Evolutionary conservation across 2,113 vertebrate species (phyloP).

Genomic region (Tonatia bakeri): DNA sequence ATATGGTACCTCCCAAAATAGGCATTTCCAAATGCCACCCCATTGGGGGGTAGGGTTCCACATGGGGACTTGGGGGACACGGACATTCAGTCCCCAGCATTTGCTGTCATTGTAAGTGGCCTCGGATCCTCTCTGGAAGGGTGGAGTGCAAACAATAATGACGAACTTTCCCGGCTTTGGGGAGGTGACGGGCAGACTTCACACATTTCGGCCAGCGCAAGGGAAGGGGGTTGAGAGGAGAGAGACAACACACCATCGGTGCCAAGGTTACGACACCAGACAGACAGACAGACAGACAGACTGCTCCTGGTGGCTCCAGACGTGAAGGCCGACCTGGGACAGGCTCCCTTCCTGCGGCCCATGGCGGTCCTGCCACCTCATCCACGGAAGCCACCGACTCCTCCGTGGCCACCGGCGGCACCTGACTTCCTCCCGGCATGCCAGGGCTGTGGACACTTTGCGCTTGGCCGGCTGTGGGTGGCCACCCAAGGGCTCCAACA

Average conservation of each 20-base stretch:
- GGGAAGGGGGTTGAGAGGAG: neutral
- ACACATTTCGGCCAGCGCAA: neutral
- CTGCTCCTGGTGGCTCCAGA: neutral
- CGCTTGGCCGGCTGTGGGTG: neutral
- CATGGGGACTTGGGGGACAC: neutral
- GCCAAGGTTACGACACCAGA: neutral
- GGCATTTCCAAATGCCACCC: neutral
- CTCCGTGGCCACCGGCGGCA: neutral
- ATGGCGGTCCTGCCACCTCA: neutral
- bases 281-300: neutral
- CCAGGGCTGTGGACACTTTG: neutral
- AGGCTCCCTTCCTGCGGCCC: neutral
- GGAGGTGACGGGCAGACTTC: neutral
- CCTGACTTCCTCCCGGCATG: neutral
- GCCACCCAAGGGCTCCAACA: slow-evolving; percentile 58
- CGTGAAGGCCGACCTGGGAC: neutral
- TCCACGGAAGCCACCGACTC: neutral
- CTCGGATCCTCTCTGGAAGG: slow-evolving; percentile 16
- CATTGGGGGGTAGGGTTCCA: neutral
- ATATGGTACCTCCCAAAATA: neutral
- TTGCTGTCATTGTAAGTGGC: neutral
- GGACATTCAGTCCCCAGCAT: neutral
- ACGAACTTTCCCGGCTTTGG: neutral
- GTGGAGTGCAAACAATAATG: neutral
- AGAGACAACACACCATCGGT: neutral